Conservation (phyloP, 1,140 invertebrate species). For the Thalassaphorura encarpata region DNA sequence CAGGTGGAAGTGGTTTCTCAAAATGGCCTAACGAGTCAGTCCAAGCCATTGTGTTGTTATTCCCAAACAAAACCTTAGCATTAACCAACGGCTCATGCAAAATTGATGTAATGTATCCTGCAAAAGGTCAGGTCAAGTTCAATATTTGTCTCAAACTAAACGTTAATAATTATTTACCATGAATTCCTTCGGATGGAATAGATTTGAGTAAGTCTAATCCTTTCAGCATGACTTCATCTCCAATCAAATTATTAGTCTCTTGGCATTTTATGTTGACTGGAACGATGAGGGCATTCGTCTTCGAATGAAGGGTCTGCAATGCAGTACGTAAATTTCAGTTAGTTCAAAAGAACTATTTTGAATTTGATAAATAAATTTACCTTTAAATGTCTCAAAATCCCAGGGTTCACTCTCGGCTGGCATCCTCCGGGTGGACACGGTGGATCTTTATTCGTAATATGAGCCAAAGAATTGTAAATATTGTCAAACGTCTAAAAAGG, state of each 20-base stretch:
- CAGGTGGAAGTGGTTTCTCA: conserved; percentile 44
- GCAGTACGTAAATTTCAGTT: background rate
- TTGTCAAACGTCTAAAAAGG: too few relatives aligned
- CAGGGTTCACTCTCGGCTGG: conserved; percentile 6
- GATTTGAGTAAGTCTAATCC: conserved; percentile 8
- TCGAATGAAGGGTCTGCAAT: conserved; percentile 10
- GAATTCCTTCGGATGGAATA: conserved; percentile 17
- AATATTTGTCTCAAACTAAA: background rate
- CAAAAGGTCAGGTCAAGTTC: background rate
- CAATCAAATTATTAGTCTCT: conserved; percentile 3
- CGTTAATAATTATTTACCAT: conserved; percentile 15
- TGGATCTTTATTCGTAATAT: background rate
- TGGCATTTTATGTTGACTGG: conserved; percentile 19
- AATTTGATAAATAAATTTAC: conserved; percentile 2
- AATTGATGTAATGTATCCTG: conserved; percentile 26
- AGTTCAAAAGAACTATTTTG: background rate
- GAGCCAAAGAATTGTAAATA: background rate
- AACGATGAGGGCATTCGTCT: conserved; percentile 13
- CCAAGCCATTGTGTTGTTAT: conserved; percentile 38
- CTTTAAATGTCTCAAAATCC: conserved; percentile 6
- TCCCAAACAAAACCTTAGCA: conserved; percentile 45
- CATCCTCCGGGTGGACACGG: conserved; percentile 1
- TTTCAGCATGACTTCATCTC: background rate
- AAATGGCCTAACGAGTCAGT: conserved; percentile 49
- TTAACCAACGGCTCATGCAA: conserved; percentile 49